phyloP scores from a whole-genome alignment of 2,797 vertebrate genomes.

The Tokudaia tokunoshimensis region DNA sequence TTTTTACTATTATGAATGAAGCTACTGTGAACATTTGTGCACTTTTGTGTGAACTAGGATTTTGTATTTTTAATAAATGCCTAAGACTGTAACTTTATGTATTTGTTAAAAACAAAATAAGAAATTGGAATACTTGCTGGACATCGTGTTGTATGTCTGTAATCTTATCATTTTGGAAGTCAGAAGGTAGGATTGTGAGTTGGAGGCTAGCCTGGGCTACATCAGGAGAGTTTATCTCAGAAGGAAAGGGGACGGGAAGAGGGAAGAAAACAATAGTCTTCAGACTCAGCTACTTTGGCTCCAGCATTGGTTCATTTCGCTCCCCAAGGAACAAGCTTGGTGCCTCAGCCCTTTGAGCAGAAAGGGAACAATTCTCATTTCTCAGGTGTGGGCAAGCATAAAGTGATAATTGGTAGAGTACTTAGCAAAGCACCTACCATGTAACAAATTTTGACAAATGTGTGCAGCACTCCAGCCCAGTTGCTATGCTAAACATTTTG shows the following conservation, averaged over 20 bases:
- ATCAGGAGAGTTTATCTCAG: not conserved
- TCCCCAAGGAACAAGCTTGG: not conserved
- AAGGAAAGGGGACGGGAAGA: not conserved
- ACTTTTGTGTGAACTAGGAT: not conserved
- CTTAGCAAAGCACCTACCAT: not conserved
- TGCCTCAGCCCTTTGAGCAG: not conserved
- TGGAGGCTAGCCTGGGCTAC: not conserved
- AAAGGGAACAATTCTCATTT: not conserved
- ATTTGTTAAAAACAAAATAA: not conserved
- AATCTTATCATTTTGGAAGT: not conserved
- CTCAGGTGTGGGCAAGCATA: not conserved
- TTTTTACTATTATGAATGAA: not conserved
- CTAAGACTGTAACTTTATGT: not conserved
- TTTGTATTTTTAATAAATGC: not conserved
- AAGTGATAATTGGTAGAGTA: not conserved
- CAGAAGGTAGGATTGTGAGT: not conserved
- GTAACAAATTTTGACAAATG: not conserved
- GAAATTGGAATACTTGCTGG: not conserved
- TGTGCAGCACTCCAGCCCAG: not conserved
- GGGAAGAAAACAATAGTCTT: not conserved
- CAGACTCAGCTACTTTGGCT: not conserved
- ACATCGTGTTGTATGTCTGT: not conserved
- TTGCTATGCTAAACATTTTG: not conserved
- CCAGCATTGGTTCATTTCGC: not conserved
- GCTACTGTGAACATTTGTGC: not conserved